Evolutionary conservation across 2,113 vertebrate genomes (phyloP).

Genomic region (Zosterops borbonicus): DNA sequence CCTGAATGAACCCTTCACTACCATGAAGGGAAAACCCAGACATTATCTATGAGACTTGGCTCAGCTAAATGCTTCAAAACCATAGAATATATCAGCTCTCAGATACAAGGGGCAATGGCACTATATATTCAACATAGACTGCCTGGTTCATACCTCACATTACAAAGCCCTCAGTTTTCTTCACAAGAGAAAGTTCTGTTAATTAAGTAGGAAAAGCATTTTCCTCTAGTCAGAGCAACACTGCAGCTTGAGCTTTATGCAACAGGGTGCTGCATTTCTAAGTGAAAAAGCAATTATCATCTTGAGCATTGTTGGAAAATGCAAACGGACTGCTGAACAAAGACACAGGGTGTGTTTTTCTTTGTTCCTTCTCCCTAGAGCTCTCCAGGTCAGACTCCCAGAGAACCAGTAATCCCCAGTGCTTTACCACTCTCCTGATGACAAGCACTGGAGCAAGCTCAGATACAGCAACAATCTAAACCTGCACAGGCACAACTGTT

Average conservation of each 20-base stretch:
- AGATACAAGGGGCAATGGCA: background rate
- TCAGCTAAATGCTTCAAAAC: background rate
- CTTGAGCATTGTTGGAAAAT: background rate
- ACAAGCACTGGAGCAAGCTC: background rate
- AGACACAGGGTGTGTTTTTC: background rate
- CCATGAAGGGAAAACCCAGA: background rate
- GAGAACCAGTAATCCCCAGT: background rate
- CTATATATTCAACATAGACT: background rate
- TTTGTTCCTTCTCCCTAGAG: conserved; percentile 3
- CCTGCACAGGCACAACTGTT: background rate
- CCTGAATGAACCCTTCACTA: background rate
- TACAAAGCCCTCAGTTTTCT: background rate
- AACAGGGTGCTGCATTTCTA: background rate
- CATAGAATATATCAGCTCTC: background rate
- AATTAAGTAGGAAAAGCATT: background rate
- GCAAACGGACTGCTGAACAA: background rate
- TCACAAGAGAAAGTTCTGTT: background rate
- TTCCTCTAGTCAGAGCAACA: background rate
- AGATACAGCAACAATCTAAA: background rate
- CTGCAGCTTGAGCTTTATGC: background rate
- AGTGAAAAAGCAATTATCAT: background rate
- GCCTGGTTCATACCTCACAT: too few species aligned
- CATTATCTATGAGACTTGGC: rapidly evolving
- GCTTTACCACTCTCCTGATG: background rate
- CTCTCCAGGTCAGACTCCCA: background rate